Evolutionary conservation across 2,888 invertebrate species (phyloP), one percentile per base, ranked within the genome.

Genomic region (Agrilus mali): DNA sequence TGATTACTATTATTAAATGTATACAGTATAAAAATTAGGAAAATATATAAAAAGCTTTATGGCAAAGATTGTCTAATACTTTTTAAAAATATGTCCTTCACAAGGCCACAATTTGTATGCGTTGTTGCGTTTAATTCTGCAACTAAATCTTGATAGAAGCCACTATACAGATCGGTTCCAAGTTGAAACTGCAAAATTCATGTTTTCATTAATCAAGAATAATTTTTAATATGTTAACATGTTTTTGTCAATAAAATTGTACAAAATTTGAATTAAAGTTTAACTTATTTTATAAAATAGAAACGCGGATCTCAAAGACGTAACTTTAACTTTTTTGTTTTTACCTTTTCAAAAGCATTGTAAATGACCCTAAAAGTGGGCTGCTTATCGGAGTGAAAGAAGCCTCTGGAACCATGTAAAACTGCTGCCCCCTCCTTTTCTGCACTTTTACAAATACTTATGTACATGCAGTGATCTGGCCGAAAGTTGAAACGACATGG

Each of bases 391-490:
- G 78, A 80, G 64, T 90, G 88, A 66, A 93, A 94, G 41, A 84
- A 85, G 4, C 82, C 78, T 41, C 95, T 73, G 55, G 86, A 92
- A 33, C 93, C 95, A 62, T 96, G 96, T 38, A 95, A 62, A 7
- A 95, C 75, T 49, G 79, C 74, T n/a, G 87, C 80, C 2, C 94
- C 95, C 27, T 73, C 64, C 41, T 70, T 64, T 46, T 82, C 77
- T 0, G 84, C 86, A 39, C 72, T 77, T 38, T 78, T 74, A 64
- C 95, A 95, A 4, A 87, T 83, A 60, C 84, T 87, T 67, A 85
- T 86, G 60, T 95, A 96, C 86, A 90, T 89, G 66, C 96, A 96
- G 66, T 95, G 95, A 68, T 96, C 95, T 2, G 93, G 83, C 39
- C 95, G 80, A 67, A 86, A 95, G 67, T 96, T 96, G 69, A 83